phyloP scores from a whole-genome alignment of 2,113 vertebrate genomes.

The Aythya baeri region DNA sequence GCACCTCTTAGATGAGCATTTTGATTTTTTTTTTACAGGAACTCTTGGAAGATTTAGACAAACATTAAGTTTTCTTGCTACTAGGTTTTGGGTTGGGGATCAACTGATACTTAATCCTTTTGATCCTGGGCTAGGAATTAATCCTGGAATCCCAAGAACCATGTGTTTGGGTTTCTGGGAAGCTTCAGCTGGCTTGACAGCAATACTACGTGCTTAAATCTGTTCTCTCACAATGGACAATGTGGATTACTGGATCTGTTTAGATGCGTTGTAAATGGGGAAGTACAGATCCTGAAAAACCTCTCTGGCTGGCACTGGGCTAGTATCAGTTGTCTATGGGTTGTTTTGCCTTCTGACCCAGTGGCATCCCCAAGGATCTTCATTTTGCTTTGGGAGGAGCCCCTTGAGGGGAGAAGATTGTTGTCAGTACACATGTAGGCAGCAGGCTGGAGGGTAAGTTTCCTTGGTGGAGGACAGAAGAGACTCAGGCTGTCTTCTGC shows the following conservation, averaged over 20 bases:
- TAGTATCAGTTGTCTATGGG: accelerated
- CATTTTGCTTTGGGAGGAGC: neutral
- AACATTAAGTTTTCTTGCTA: neutral
- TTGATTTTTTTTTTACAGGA: neutral
- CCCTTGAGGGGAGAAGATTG: neutral
- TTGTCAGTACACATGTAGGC: neutral
- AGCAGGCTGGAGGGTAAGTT: neutral
- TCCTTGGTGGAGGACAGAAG: neutral
- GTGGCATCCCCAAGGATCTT: neutral
- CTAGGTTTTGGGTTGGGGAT: neutral
- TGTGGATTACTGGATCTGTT: neutral
- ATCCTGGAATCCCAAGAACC: neutral
- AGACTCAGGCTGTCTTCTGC: neutral
- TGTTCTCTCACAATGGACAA: neutral
- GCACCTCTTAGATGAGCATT: neutral
- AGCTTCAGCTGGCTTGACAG: neutral
- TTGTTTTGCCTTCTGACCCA: neutral
- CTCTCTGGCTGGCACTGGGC: neutral
- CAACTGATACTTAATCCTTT: neutral
- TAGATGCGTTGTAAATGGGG: neutral
- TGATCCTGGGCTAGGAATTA: neutral
- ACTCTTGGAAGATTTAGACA: neutral
- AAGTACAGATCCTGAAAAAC: neutral
- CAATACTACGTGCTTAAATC: neutral
- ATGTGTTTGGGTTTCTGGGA: neutral